Conservation (phyloP, 2,797 vertebrate genomes). For the Onychomys leucogaster region DNA sequence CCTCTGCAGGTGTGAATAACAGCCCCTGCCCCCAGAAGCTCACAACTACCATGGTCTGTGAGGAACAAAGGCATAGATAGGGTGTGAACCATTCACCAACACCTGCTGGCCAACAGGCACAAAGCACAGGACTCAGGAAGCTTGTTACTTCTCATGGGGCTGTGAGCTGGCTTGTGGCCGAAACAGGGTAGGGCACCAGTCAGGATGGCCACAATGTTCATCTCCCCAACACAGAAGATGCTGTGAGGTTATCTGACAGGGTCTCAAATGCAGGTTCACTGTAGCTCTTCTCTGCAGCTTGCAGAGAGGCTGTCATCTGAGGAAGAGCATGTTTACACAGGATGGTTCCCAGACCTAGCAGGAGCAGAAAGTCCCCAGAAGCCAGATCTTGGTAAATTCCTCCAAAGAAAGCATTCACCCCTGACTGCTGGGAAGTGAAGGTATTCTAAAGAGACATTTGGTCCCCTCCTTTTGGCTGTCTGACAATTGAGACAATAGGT, state of each 20-base stretch:
- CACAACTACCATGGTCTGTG: rapidly evolving
- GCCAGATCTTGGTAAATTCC: not conserved
- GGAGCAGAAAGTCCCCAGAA: not conserved
- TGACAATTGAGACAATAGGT: not conserved
- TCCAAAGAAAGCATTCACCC: not conserved
- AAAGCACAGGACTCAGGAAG: not conserved
- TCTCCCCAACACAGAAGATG: not conserved
- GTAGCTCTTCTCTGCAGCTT: not conserved
- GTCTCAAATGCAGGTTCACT: not conserved
- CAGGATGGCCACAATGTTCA: not conserved
- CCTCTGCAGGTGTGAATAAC: not conserved
- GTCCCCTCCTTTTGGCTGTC: not conserved
- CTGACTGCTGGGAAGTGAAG: not conserved
- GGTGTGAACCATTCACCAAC: not conserved
- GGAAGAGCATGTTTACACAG: not conserved
- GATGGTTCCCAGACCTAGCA: not conserved
- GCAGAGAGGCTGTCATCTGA: not conserved
- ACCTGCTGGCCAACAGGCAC: not conserved
- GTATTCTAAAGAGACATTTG: not conserved
- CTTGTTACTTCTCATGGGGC: not conserved
- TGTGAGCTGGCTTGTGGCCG: not conserved
- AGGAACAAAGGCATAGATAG: not conserved
- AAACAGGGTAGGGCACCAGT: not conserved
- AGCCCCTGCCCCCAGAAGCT: not conserved
- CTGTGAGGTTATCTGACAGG: not conserved